Percentiles rank a stretch among this genome's conserved stretches.
phyloP scores from a whole-genome alignment of 2,797 vertebrate genomes.

The Clarias pachynema region DNA sequence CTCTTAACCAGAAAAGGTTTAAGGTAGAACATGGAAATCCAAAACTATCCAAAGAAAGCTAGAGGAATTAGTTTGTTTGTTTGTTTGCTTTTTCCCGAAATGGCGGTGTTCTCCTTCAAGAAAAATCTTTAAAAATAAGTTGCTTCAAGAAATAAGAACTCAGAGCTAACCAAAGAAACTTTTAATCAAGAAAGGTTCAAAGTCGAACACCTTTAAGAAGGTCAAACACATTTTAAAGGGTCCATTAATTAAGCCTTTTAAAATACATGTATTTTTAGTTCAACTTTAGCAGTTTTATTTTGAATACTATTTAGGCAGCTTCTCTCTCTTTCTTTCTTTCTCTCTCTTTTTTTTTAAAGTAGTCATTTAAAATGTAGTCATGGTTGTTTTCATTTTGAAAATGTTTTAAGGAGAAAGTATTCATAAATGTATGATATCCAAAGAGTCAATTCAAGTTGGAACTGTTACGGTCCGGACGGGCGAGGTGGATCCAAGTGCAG shows the following conservation, averaged over 20 bases:
- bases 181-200: neutral
- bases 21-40: neutral
- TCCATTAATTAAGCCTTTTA: neutral
- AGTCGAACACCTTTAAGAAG: neutral
- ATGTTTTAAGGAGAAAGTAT: neutral
- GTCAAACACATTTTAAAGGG: neutral
- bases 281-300: too few relatives aligned
- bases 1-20: neutral
- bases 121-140: neutral
- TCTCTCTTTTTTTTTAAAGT: too few relatives aligned
- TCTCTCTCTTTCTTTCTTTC: too few relatives aligned
- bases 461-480: too few relatives aligned
- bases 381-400: neutral
- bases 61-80: neutral
- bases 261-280: too few relatives aligned
- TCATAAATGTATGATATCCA: too few relatives aligned
- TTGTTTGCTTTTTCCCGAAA: neutral
- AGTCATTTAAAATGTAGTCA: neutral
- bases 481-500: too few relatives aligned
- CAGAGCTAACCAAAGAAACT: neutral
- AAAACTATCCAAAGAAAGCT: neutral
- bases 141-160: neutral
- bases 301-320: too few relatives aligned
- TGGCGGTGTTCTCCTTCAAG: neutral
- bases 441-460: too few relatives aligned